These are phyloP conservation scores for Stichopus chloronotus DNA, from an alignment of 35 echinoderm and acorn worm genomes.

Conservation along the genomic window DNA sequence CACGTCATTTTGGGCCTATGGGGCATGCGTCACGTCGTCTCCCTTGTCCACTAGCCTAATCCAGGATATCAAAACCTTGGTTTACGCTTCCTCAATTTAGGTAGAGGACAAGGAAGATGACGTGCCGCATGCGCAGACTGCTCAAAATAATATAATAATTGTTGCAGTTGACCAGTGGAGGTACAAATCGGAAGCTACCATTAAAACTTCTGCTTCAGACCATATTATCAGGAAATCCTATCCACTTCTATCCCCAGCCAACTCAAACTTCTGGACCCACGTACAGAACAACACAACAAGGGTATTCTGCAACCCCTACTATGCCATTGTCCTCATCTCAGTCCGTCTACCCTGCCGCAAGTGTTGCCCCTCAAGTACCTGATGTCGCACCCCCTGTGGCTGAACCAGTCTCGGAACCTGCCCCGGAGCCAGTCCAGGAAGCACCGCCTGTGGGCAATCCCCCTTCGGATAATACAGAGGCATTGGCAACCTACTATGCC, in stretches of 20 bases:
- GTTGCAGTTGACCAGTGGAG: too few relatives aligned
- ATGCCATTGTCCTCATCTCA: not conserved
- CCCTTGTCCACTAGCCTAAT: too few relatives aligned
- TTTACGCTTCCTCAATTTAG: too few relatives aligned
- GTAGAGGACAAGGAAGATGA: too few relatives aligned
- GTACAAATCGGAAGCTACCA: too few relatives aligned
- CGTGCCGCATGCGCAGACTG: too few relatives aligned
- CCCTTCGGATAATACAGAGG: not conserved
- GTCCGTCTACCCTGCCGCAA: not conserved
- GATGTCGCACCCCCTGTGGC: conserved; percentile 35
- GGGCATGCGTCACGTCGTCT: too few relatives aligned
- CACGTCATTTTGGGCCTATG: too few relatives aligned
- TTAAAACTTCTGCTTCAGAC: too few relatives aligned
- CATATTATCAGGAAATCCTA: too few relatives aligned
- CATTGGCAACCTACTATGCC: conserved; percentile 33
- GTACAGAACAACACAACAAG: not conserved
- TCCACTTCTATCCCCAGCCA: not conserved
- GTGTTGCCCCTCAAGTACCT: not conserved
- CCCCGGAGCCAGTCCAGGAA: not conserved
- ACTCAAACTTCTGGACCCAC: not conserved
- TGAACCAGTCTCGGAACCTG: not conserved
- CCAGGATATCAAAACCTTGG: too few relatives aligned
- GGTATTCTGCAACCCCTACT: conserved; percentile 6
- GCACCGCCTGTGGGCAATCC: not conserved
- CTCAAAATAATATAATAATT: too few relatives aligned